Percentiles rank a stretch among this genome's conserved stretches.
Conservation (phyloP, 2,113 vertebrate species). For the Notothenia coriiceps region DNA sequence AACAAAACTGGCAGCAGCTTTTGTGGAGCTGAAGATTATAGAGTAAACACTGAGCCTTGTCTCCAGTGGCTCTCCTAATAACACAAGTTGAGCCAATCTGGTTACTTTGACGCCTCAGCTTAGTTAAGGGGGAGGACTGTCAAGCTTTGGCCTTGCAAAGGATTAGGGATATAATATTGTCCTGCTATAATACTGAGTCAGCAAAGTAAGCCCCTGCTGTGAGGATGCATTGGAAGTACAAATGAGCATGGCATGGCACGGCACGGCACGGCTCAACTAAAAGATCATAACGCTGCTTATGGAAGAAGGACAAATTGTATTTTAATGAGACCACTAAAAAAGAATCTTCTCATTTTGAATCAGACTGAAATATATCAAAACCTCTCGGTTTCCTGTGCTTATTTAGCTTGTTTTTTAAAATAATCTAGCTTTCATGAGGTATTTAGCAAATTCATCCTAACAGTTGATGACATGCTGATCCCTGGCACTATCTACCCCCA, state of each 20-base stretch:
- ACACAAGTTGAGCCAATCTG: conserved; percentile 29
- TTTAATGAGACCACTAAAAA: conserved; percentile 32
- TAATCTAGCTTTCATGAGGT: conserved; percentile 63
- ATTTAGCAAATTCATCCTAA: conserved; percentile 67
- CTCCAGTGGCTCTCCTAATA: conserved; percentile 16
- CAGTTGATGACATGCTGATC: conserved; percentile 71
- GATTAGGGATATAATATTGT: conserved; percentile 64
- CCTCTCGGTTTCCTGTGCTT: conserved; percentile 36
- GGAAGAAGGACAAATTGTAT: conserved; percentile 45
- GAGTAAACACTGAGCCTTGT: conserved; percentile 4
- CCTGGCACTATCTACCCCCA: conserved; percentile 72
- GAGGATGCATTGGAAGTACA: conserved; percentile 67
- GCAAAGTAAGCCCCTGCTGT: conserved; percentile 61
- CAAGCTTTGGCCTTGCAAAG: conserved; percentile 54
- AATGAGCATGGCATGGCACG: conserved; percentile 59
- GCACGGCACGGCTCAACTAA: conserved; percentile 27
- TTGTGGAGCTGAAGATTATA: neutral
- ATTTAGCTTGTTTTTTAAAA: conserved; percentile 55
- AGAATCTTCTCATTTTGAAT: conserved; percentile 50
- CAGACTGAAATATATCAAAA: conserved; percentile 25
- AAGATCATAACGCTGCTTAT: conserved; percentile 30
- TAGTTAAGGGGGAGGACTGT: conserved; percentile 25
- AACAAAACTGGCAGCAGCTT: conserved; percentile 2
- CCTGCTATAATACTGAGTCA: conserved; percentile 66
- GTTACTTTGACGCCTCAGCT: conserved; percentile 29